Evolutionary conservation across 2,113 vertebrate genomes (phyloP).

Genomic region (Numenius arquata): DNA sequence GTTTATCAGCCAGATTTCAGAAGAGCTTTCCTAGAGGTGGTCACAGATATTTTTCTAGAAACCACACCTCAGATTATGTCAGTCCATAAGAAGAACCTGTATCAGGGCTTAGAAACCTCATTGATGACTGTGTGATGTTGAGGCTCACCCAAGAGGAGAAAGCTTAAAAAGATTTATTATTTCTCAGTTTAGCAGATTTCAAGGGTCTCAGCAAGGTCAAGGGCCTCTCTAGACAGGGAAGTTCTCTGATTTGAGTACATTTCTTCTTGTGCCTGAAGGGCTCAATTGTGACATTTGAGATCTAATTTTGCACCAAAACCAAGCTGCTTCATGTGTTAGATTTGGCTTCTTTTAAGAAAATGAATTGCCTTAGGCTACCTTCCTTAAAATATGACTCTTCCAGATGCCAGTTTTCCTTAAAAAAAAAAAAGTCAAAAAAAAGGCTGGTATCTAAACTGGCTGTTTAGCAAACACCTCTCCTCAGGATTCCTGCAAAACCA

Average conservation of each 20-base stretch:
- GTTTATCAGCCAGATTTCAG: background rate
- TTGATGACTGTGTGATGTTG: background rate
- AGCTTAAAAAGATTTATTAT: background rate
- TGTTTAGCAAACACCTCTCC: constrained; percentile 2
- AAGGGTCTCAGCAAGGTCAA: background rate
- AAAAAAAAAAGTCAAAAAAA: background rate
- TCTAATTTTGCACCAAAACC: constrained; percentile 5
- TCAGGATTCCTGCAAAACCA: constrained; percentile 7
- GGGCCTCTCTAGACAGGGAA: background rate
- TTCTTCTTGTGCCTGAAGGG: background rate
- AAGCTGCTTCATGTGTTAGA: background rate
- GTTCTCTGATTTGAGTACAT: background rate
- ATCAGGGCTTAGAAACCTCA: background rate
- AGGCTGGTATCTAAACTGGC: background rate
- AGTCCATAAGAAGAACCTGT: background rate
- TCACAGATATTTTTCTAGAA: background rate
- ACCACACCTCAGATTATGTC: background rate
- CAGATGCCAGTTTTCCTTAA: constrained; percentile 21
- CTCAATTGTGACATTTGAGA: background rate
- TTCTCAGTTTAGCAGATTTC: background rate
- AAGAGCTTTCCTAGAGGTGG: background rate
- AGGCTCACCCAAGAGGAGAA: background rate
- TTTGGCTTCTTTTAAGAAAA: constrained; percentile 12
- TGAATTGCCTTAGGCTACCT: constrained; percentile 15
- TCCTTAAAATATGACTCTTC: constrained; percentile 22